Conservation (phyloP, 1,140 invertebrate species). For the Battus philenor region DNA sequence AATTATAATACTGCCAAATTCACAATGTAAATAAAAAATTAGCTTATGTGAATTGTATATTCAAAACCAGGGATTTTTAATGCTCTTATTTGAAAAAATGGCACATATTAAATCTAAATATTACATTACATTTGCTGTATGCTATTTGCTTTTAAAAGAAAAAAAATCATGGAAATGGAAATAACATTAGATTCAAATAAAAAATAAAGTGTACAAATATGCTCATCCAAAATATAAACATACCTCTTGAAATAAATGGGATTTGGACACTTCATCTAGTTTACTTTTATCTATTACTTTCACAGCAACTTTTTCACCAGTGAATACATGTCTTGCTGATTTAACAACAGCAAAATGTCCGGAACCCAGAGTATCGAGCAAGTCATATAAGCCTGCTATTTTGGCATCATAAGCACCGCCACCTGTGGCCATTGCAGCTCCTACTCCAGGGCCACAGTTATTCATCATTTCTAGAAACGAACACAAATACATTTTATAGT, state of each 20-base stretch:
- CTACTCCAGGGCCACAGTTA: slow-evolving; percentile 51
- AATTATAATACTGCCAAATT: no score
- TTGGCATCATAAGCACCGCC: slow-evolving; percentile 85
- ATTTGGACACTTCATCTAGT: slow-evolving; percentile 96
- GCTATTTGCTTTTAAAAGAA: slow-evolving; percentile 9
- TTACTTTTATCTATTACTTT: slow-evolving; percentile 99
- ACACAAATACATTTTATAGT: no score
- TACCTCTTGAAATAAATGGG: slow-evolving; percentile 98
- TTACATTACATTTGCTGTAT: no score
- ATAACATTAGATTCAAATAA: not conserved
- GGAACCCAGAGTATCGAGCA: slow-evolving; percentile 94
- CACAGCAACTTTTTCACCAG: slow-evolving; percentile 97
- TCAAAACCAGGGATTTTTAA: no score
- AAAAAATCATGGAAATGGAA: slow-evolving; percentile 8
- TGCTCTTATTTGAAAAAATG: no score
- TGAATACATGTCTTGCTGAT: slow-evolving; percentile 98
- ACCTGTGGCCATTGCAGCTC: slow-evolving; percentile 35
- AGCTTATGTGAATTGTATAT: no score
- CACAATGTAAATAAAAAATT: no score
- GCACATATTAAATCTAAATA: no score
- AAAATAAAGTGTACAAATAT: not conserved
- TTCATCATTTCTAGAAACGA: slow-evolving; percentile 36
- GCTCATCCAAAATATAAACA: slow-evolving; percentile 14
- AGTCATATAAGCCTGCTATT: slow-evolving; percentile 97
- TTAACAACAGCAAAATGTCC: slow-evolving; percentile 99